Evolutionary conservation across 1,140 invertebrate species (phyloP).

Genomic region (Drosophila virilis): DNA sequence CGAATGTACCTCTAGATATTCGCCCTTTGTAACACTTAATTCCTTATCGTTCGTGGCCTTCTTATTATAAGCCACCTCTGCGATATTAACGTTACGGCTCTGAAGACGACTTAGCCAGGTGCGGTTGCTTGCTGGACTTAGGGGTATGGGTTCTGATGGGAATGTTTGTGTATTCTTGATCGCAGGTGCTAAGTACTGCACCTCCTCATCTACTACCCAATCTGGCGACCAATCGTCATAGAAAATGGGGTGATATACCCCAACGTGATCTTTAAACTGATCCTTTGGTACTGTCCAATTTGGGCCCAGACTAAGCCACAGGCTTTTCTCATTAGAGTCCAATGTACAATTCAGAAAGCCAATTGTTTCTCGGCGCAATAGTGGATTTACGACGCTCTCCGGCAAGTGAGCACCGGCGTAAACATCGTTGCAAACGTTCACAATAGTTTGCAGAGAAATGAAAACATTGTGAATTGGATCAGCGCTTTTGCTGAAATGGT

Average conservation of each 20-base stretch:
- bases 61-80: slow-evolving; percentile 93
- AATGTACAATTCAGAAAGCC: slow-evolving; percentile 53
- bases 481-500: slow-evolving; percentile 63
- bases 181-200: slow-evolving; percentile 63
- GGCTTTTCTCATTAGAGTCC: slow-evolving; percentile 57
- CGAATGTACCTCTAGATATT: slow-evolving; percentile 93
- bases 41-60: slow-evolving; percentile 98
- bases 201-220: slow-evolving; percentile 78
- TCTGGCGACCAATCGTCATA: slow-evolving; percentile 83
- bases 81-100: slow-evolving; percentile 76
- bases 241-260: slow-evolving; percentile 77
- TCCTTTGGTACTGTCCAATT: slow-evolving; percentile 78
- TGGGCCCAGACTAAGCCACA: slow-evolving; percentile 71
- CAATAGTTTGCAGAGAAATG: slow-evolving; percentile 69
- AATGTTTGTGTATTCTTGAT: slow-evolving; percentile 52
- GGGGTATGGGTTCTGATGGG: slow-evolving; percentile 2
- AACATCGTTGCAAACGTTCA: slow-evolving; percentile 75
- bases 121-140: slow-evolving; percentile 58
- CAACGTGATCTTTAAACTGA: slow-evolving; percentile 76
- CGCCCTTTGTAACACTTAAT: slow-evolving; percentile 96
- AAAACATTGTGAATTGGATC: slow-evolving; percentile 74
- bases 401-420: slow-evolving; percentile 59
- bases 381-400: slow-evolving; percentile 70
- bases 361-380: slow-evolving; percentile 71
- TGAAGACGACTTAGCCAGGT: slow-evolving; percentile 72